A percentile compares a stretch with the other conserved stretches of the same genome.
phyloP scores from a whole-genome alignment of 35 echinoderm and acorn worm genomes.

The Anneissia japonica region DNA sequence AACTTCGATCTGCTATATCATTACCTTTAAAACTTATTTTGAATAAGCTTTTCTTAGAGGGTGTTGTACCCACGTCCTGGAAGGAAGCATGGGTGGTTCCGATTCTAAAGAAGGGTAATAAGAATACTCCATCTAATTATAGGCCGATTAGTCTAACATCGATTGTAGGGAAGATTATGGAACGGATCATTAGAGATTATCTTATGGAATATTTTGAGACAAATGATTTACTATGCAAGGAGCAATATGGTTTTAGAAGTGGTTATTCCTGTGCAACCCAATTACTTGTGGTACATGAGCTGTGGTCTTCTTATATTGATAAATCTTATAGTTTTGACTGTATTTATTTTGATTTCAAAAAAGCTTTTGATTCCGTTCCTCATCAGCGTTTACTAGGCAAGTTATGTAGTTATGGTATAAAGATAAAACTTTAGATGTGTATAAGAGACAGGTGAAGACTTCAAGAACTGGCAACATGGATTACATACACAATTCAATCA shows the following conservation, averaged over 20 bases:
- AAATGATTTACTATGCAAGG: neutral
- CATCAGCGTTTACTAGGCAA: neutral
- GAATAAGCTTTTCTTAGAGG: neutral
- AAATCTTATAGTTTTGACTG: neutral
- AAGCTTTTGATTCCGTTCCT: neutral
- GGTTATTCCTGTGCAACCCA: neutral
- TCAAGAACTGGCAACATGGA: too few species aligned
- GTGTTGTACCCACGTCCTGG: neutral
- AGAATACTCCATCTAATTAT: neutral
- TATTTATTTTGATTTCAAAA: neutral
- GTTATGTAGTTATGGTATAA: neutral
- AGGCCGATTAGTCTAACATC: neutral
- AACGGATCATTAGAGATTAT: neutral
- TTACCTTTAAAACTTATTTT: neutral
- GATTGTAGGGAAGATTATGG: neutral
- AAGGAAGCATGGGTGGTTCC: neutral
- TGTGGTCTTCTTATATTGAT: neutral
- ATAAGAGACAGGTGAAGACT: too few species aligned
- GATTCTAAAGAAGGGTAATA: neutral
- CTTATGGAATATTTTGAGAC: neutral
- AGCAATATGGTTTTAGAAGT: neutral
- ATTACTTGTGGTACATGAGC: neutral
- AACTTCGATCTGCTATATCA: too few species aligned
- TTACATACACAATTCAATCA: too few species aligned
- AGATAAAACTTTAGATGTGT: too few species aligned